Conservation (phyloP, 2,797 vertebrate species). For the Hippocampus kuda region DNA sequence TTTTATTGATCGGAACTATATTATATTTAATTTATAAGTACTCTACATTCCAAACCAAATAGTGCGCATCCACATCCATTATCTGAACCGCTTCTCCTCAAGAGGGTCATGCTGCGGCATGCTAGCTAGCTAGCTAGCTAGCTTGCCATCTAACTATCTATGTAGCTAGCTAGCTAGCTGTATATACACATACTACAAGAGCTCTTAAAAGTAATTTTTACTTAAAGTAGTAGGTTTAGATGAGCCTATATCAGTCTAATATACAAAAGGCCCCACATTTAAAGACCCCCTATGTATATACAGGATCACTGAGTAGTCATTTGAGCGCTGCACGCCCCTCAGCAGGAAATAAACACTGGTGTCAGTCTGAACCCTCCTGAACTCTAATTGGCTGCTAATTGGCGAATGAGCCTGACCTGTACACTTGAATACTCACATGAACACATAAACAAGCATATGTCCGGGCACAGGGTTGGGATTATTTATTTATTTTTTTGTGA, state of each 20-base stretch:
- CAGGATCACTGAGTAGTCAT: slow-evolving; percentile 41
- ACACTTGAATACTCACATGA: slow-evolving; percentile 1
- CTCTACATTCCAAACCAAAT: background rate
- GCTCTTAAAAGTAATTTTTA: background rate
- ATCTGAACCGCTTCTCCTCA: background rate
- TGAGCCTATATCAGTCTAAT: too few relatives aligned
- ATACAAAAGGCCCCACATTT: slow-evolving; percentile 20
- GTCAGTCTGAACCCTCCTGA: slow-evolving; percentile 39
- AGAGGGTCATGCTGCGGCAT: too few relatives aligned
- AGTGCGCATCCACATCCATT: background rate
- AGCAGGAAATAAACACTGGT: slow-evolving; percentile 52
- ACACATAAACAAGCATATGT: background rate
- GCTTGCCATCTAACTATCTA: too few relatives aligned
- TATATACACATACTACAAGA: background rate
- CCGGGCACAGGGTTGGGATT: background rate
- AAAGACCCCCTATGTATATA: slow-evolving; percentile 49
- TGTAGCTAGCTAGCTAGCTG: too few relatives aligned
- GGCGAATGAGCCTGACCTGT: slow-evolving; percentile 35
- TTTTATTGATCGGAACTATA: background rate
- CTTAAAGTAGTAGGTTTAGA: background rate
- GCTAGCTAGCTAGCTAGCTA: too few relatives aligned
- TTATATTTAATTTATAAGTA: background rate
- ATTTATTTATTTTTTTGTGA: background rate
- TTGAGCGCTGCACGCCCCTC: slow-evolving; percentile 28
- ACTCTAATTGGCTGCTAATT: slow-evolving; percentile 60